Evolutionary conservation across 2,888 invertebrate genomes (phyloP).

Genomic region (Ditylenchus weischeri): DNA sequence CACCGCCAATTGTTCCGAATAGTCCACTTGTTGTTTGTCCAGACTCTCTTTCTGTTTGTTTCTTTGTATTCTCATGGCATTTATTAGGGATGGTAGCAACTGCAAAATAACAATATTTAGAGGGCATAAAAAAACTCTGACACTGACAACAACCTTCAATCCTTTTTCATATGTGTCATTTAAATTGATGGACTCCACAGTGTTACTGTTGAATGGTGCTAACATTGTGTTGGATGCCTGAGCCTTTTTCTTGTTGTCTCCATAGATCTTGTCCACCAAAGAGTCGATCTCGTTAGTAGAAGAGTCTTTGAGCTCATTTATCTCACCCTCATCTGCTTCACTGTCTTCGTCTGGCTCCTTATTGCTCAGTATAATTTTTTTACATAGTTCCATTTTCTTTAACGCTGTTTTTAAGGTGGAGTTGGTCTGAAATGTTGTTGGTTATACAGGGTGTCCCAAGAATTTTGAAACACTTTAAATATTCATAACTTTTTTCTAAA

Average conservation of each 20-base stretch:
- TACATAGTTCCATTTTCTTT: slow-evolving; percentile 19
- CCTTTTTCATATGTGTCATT: background rate
- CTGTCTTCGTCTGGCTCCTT: slow-evolving; percentile 19
- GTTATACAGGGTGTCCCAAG: too few species aligned
- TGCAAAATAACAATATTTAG: background rate
- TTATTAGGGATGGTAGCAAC: slow-evolving; percentile 19
- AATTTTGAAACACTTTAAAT: too few species aligned
- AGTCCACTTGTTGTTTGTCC: slow-evolving; percentile 13
- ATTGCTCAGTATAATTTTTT: slow-evolving; percentile 15
- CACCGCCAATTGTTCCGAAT: slow-evolving; percentile 15
- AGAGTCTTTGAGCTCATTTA: background rate
- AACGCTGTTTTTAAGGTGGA: slow-evolving; percentile 14
- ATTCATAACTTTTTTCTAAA: too few species aligned
- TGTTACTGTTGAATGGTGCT: background rate
- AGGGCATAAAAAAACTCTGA: background rate
- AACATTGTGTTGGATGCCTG: slow-evolving; percentile 3
- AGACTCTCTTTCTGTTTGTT: slow-evolving; percentile 14
- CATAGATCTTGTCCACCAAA: slow-evolving; percentile 70
- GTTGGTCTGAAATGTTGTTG: background rate
- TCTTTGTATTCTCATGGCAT: slow-evolving; percentile 24
- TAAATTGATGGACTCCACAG: background rate
- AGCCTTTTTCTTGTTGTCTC: slow-evolving; percentile 67
- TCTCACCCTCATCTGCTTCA: slow-evolving; percentile 15
- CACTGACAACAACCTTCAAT: background rate
- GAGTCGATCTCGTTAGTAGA: slow-evolving; percentile 15